Conservation (phyloP, 2,113 vertebrate genomes). For the Cinclus mexicanus region DNA sequence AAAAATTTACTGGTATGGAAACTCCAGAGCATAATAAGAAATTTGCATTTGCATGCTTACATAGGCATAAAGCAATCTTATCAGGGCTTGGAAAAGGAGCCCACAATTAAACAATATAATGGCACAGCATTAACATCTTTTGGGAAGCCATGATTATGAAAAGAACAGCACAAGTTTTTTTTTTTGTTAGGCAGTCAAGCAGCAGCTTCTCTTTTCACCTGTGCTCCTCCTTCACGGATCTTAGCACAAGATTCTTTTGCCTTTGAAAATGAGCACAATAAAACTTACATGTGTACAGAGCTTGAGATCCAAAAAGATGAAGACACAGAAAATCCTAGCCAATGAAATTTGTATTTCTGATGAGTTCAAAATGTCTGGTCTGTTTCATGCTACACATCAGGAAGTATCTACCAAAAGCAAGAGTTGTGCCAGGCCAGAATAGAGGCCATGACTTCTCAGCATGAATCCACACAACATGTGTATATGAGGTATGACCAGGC, state of each 20-base stretch:
- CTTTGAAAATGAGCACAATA: background rate
- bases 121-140: background rate
- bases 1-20: background rate
- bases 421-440: background rate
- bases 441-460: background rate
- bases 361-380: background rate
- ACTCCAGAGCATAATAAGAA: background rate
- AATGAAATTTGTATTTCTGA: background rate
- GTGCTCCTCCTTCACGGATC: fast-evolving
- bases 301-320: background rate
- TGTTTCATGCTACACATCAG: background rate
- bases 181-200: background rate
- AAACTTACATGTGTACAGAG: background rate
- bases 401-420: background rate
- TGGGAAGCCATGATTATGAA: background rate
- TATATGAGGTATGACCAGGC: background rate
- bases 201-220: background rate
- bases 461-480: background rate
- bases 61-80: background rate
- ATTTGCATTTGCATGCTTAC: background rate
- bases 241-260: background rate
- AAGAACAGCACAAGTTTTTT: background rate
- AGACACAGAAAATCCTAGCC: background rate
- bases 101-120: background rate
- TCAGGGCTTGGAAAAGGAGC: background rate